Evolutionary conservation across 2,888 invertebrate species (phyloP).

Genomic region (Papilio demoleus): DNA sequence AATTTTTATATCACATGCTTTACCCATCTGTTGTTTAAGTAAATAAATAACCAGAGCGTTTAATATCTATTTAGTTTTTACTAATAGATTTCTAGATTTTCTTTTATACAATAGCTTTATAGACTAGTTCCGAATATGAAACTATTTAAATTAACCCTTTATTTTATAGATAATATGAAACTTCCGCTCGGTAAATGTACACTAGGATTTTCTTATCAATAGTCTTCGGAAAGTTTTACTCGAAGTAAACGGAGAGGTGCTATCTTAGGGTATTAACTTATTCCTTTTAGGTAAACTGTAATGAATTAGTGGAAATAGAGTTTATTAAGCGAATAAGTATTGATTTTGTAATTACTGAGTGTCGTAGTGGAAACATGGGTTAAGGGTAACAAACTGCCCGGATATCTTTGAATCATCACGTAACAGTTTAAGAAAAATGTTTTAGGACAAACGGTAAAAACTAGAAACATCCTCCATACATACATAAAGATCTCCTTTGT

Average conservation of each 20-base stretch:
- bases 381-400: too few relatives aligned
- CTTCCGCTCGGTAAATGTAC: neutral
- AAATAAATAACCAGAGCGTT: too few relatives aligned
- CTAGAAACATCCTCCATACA: too few relatives aligned
- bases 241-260: conserved; percentile 27
- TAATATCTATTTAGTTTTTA: too few relatives aligned
- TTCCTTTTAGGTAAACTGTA: conserved; percentile 22
- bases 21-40: too few relatives aligned
- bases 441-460: too few relatives aligned
- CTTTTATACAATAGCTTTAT: conserved; percentile 51
- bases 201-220: conserved; percentile 36
- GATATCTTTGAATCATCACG: too few relatives aligned
- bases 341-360: neutral
- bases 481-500: too few relatives aligned
- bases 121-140: conserved; percentile 52
- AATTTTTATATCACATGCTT: too few relatives aligned
- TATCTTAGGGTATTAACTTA: conserved; percentile 34
- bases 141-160: conserved; percentile 78
- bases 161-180: conserved; percentile 56
- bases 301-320: conserved; percentile 6
- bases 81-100: neutral
- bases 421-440: too few relatives aligned
- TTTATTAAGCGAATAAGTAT: neutral
- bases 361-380: too few relatives aligned
- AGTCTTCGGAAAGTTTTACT: conserved; percentile 32